Conservation (phyloP, 2,888 invertebrate genomes). For the Agonopterix arenella region DNA sequence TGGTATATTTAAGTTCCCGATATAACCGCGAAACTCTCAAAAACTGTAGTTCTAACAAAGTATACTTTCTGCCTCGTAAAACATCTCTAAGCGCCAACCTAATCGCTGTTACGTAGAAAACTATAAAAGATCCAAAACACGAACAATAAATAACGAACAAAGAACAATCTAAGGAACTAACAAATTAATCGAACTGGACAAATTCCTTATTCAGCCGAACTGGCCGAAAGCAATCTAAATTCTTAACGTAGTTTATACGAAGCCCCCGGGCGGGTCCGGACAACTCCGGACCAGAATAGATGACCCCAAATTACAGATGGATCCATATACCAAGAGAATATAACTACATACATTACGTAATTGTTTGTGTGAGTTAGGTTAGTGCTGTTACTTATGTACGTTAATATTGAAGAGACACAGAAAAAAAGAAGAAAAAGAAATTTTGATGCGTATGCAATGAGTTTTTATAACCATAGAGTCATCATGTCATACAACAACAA, state of each 20-base stretch:
- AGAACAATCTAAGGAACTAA: conserved; percentile 1
- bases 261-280: conserved; percentile 5
- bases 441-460: too few species aligned
- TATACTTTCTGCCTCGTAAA: too few species aligned
- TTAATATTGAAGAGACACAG: too few species aligned
- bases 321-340: not conserved
- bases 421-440: too few species aligned
- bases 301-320: not conserved
- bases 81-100: too few species aligned
- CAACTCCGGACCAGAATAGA: conserved; percentile 8
- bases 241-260: conserved; percentile 34
- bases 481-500: too few species aligned
- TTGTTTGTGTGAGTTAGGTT: not conserved
- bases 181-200: conserved; percentile 11
- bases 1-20: too few species aligned
- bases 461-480: too few species aligned
- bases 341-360: not conserved
- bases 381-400: not conserved
- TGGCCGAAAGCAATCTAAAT: conserved; percentile 43
- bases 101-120: too few species aligned
- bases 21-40: too few species aligned
- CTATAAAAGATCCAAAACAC: not conserved
- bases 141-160: not conserved
- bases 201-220: conserved; percentile 22
- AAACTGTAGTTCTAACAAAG: too few species aligned